These are phyloP conservation scores for Astreopora myriophthalma DNA, from an alignment of 64 coral and sea anemone species.

Conservation along the genomic window DNA sequence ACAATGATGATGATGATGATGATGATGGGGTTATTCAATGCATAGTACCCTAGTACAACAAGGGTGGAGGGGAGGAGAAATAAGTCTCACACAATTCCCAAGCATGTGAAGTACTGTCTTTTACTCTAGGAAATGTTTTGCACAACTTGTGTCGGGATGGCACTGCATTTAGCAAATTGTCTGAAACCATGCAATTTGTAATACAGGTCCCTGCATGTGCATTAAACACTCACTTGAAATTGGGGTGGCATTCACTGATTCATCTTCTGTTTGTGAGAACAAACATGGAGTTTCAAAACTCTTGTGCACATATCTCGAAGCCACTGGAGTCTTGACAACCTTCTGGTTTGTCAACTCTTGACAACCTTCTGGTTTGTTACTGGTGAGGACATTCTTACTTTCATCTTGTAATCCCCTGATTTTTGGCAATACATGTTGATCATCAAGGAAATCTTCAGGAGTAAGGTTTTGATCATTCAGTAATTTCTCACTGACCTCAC, in stretches of 20 bases:
- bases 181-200: not conserved
- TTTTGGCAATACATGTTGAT: not conserved
- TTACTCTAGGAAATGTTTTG: no score
- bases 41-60: no score
- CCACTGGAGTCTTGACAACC: slow-evolving; percentile 2
- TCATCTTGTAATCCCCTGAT: not conserved
- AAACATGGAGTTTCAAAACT: slow-evolving; percentile 2
- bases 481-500: slow-evolving; percentile 57
- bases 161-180: no score
- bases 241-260: not conserved
- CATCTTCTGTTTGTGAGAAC: slow-evolving; percentile 46
- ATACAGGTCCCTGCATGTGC: no score
- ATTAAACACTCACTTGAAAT: not conserved
- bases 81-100: no score
- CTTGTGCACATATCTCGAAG: not conserved
- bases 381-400: not conserved
- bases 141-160: no score
- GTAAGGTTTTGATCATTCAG: slow-evolving; percentile 48
- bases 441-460: slow-evolving; percentile 39
- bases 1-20: no score
- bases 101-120: no score
- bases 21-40: no score
- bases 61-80: no score
- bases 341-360: not conserved
- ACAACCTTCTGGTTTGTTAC: not conserved